A percentile compares a stretch with the other conserved stretches of the same genome.
Evolutionary conservation across 2,797 vertebrate genomes (phyloP).

Genomic region (Sebastes diaconus): DNA sequence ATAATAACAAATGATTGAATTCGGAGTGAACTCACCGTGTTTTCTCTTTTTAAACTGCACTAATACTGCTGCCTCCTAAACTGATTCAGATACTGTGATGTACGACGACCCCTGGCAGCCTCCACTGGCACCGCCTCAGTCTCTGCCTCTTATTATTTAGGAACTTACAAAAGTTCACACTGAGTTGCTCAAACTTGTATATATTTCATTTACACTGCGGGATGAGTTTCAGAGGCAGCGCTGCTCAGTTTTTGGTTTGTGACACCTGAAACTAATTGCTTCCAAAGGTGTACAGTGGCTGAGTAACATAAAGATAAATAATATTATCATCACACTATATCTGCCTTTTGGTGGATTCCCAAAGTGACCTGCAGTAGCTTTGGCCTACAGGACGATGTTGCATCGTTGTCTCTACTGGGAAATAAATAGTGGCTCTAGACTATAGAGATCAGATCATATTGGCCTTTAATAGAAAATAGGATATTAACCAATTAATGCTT

Average conservation of each 20-base stretch:
- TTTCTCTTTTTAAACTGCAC: neutral
- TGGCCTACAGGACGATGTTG: neutral
- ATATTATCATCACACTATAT: neutral
- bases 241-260: neutral
- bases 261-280: neutral
- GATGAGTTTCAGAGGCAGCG: neutral
- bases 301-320: neutral
- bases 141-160: conserved; percentile 8
- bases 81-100: neutral
- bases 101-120: neutral
- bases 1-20: neutral
- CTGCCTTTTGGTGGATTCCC: neutral
- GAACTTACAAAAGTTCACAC: neutral
- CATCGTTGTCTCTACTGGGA: neutral
- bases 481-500: neutral
- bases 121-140: neutral
- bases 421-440: neutral
- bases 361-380: neutral
- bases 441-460: neutral
- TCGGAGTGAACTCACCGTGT: neutral
- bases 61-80: neutral
- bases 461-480: neutral
- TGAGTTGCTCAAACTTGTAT: neutral
- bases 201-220: neutral
- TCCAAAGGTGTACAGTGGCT: neutral